Base-by-base conservation (phyloP, 1,140 invertebrate species). In the Oryctes rhinoceros region DNA sequence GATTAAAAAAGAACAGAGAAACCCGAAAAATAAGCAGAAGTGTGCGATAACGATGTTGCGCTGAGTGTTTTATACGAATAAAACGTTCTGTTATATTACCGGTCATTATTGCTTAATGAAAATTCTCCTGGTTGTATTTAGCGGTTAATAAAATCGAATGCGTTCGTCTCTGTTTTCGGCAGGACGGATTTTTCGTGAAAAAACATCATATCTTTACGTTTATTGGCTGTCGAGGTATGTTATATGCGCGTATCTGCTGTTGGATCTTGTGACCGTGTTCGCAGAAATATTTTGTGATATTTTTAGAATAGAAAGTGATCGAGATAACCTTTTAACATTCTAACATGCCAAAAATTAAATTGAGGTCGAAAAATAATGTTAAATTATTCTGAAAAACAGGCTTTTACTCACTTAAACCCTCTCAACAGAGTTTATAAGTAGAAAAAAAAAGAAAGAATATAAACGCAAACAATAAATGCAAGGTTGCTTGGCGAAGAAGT, bases 61-160 rank as follows among this genome's bases (percentile, higher is more conserved):
- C 24, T 30, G 24, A 30, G 24, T 30, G 24, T 30, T 30, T 30
- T 37, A 71, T 24, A 35, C 35, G 18, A 35, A 71, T 71, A 71
- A 71, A 71, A 71, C 65, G 65, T 7, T 71, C 24, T 71, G 65
- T 71, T 71, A 71, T 71, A 71, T 71, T 71, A 24, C 65, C 65
- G 65, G 65, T 71, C 65, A 37, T 71, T 71, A 71, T 71, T 37
- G 65, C 24, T 71, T 71, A 71, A 71, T 71, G 65, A 71, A 71
- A 24, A 71, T 71, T 71, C 65, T 10, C 65, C 0, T 24, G 53
- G 65, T 37, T 37, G 65, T 37, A 71, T 71, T 71, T 24, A 59
- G 65, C 20, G 65, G 65, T 15, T 71, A 71, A 35, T 71, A 71
- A 35, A 71, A 71, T 30, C 65, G 30, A 71, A 71, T 59, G 53